Evolutionary conservation across 2,113 vertebrate species (phyloP).

Genomic region (Embiotoca jacksoni): DNA sequence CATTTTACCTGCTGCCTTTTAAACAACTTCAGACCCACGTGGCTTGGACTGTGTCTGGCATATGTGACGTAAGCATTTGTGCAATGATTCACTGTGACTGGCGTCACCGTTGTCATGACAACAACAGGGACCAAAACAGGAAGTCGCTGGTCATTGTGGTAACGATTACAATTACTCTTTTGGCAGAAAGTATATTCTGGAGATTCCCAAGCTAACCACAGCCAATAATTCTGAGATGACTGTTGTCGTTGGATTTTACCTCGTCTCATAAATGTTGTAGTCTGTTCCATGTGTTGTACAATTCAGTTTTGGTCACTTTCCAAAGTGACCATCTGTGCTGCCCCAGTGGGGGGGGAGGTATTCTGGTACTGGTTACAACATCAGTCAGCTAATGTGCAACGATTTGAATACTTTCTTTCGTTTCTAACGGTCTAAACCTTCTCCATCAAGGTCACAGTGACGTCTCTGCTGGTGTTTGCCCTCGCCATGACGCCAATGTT

Average conservation of each 20-base stretch:
- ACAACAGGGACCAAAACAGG: slow-evolving; percentile 43
- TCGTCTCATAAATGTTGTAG: neutral
- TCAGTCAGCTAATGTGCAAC: neutral
- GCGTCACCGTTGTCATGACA: slow-evolving; percentile 58
- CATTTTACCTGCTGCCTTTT: neutral
- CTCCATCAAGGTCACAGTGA: no score
- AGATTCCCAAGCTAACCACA: slow-evolving; percentile 22
- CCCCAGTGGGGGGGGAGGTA: slow-evolving; percentile 8
- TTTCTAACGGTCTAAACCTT: no score
- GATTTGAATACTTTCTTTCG: neutral
- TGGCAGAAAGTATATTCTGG: slow-evolving; percentile 3
- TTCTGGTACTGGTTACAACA: neutral
- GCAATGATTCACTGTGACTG: slow-evolving; percentile 43
- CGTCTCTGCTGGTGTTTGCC: no score
- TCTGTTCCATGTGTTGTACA: neutral
- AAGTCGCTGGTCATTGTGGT: slow-evolving; percentile 53
- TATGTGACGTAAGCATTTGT: slow-evolving; percentile 20
- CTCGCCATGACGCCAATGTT: no score
- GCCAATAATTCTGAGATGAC: neutral
- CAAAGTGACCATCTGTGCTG: neutral
- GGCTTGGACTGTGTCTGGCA: slow-evolving; percentile 16
- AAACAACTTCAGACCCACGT: slow-evolving; percentile 11
- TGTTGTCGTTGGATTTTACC: neutral
- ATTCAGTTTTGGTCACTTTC: neutral
- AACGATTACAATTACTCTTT: slow-evolving; percentile 17